Conservation (phyloP, 2,888 invertebrate genomes). For the Anticlea derivata region DNA sequence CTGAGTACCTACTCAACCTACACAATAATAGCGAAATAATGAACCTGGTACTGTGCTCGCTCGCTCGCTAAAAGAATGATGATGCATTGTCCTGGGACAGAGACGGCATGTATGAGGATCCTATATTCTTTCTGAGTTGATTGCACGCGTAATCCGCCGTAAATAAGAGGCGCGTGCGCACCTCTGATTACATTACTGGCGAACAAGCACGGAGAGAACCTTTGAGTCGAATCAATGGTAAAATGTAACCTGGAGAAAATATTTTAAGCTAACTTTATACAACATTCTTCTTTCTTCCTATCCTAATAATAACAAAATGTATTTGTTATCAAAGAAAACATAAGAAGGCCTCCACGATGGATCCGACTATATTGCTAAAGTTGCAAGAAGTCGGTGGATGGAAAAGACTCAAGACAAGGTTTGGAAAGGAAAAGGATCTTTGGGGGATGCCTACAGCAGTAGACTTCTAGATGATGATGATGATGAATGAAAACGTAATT, state of each 20-base stretch:
- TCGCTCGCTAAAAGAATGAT: constrained; percentile 46
- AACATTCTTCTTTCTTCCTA: too few species aligned
- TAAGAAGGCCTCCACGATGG: too few species aligned
- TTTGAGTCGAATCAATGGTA: constrained; percentile 48
- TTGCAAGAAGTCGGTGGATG: too few species aligned
- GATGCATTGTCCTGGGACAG: constrained; percentile 51
- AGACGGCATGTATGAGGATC: constrained; percentile 39
- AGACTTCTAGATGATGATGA: too few species aligned
- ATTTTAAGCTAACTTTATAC: background rate
- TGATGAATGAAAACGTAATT: too few species aligned
- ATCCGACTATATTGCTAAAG: too few species aligned
- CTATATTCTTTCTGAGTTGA: constrained; percentile 61
- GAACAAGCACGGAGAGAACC: constrained; percentile 51
- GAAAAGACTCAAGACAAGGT: too few species aligned
- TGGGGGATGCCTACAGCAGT: too few species aligned
- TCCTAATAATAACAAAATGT: too few species aligned
- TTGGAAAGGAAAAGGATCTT: too few species aligned
- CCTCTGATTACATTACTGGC: constrained; percentile 70
- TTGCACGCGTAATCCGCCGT: constrained; percentile 78
- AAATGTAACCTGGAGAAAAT: constrained; percentile 1
- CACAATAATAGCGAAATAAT: constrained; percentile 31
- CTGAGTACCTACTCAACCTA: too few species aligned
- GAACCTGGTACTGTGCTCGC: constrained; percentile 18
- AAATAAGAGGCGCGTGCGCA: constrained; percentile 73
- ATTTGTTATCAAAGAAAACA: too few species aligned